Base-by-base conservation (phyloP, 2,888 invertebrate genomes). In the Dryadula phaetusa region DNA sequence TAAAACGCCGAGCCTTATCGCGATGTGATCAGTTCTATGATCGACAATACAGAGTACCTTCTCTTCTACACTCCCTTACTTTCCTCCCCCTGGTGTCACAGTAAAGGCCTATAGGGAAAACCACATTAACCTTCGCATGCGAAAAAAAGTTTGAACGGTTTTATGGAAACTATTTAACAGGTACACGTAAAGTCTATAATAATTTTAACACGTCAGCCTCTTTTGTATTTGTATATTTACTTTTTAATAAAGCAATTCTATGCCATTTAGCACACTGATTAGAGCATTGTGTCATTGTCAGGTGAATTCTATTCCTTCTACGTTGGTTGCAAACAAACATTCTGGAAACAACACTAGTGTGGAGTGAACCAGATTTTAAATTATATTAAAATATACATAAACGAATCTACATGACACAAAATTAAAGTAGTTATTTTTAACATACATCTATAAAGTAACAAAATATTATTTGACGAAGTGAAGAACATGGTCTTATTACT, bases 101-200 rank as follows among this genome's bases (percentile, higher is more conserved):
- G 7, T 32, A 6, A 32, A 7, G 5, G 32, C 32, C 32, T 8
- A 32, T 8, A 32, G n/a, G n/a, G n/a, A n/a, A n/a, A n/a, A n/a
- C n/a, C n/a, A n/a, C n/a, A n/a, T n/a, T n/a, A n/a, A n/a, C n/a
- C n/a, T n/a, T n/a, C n/a, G 4, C 32, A 32, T 32, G 5, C 5
- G 5, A 7, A 5, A 32, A 32, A 32, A 28, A 37, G 8, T n/a
- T n/a, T 40, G 37, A 22, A 49, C 37, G 5, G 22, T n/a, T n/a
- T 28, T 16, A 52, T 14, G 32, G 16, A 4, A 16, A 12, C 34
- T 40, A 62, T 16, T 62, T 62, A 62, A 22, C 49, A 25, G 40
- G 49, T 52, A 52, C 16, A 62, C 62, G 49, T 49, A 12, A 62
- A 62, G 8, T 40, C 4, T 52, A 49, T 20, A 40, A 62, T 22